These are phyloP conservation scores for Lottia scabra DNA, from an alignment of 2,888 invertebrate species.

Conservation along the genomic window DNA sequence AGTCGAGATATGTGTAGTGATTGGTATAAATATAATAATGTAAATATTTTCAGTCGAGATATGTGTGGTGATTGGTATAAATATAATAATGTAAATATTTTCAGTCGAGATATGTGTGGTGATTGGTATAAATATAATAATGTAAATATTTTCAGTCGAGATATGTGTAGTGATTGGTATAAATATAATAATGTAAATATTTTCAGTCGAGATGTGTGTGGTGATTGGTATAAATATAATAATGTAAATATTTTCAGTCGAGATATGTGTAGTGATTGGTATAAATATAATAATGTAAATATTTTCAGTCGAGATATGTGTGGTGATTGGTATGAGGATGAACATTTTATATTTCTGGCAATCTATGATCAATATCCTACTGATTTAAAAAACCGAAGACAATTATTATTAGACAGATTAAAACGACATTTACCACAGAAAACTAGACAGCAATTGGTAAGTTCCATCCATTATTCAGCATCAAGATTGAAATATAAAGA, in stretches of 20 bases:
- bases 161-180: neutral
- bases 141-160: too few species aligned
- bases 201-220: too few species aligned
- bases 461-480: constrained; percentile 11
- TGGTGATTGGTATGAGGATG: constrained; percentile 64
- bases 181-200: too few species aligned
- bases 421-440: constrained; percentile 59
- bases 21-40: too few species aligned
- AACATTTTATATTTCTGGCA: constrained; percentile 60
- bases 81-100: too few species aligned
- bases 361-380: constrained; percentile 63
- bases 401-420: constrained; percentile 61
- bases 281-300: neutral
- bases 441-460: constrained; percentile 58
- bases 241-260: neutral
- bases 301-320: constrained; percentile 45
- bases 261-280: too few species aligned
- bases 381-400: constrained; percentile 60
- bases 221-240: neutral
- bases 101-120: too few species aligned
- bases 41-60: too few species aligned
- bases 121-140: too few species aligned
- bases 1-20: too few species aligned
- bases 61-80: too few species aligned
- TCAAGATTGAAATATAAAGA: too few species aligned